Base-by-base conservation (phyloP, 2,113 vertebrate species). In the Apodemus speciosus region DNA sequence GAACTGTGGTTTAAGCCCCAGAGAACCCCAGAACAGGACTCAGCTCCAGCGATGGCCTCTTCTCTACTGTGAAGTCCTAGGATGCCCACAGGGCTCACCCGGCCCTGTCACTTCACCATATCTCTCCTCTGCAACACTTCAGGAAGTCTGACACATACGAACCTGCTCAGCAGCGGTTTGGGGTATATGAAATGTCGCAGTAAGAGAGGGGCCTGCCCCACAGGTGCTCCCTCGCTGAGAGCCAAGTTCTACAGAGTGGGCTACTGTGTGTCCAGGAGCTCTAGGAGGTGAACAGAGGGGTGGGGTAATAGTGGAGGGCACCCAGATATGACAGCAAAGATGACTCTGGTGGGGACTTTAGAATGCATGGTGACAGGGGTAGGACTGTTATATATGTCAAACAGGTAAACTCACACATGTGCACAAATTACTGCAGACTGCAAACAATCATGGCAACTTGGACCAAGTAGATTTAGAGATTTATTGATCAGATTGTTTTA, bases 401-500 rank as follows among this genome's bases (percentile, higher is more conserved):
- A 53, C 0, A 64, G 49, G 53, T 16, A n/a, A 89, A 16, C 53
- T 76, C 64, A 53, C 20, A n/a, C 27, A 84, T 3, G 11, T 11
- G 58, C 25, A 73, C 60, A 91, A 64, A 51, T 62, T n/a, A 95
- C 8, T 40, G 1, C 88, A 94, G 84, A 94, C 8, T 40, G 1
- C 90, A 94, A 84, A 95, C 88, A 95, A 86, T 93, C 53, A 88
- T 77, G 66, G 88, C 35, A 35, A 88, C 89, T 81, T 85, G 80
- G 87, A 46, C 56, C 92, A 85, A 76, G 66, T 35, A 72, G 77
- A 80, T 79, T 85, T 93, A 89, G 91, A 75, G 89, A 77, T 97
- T 97, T 97, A 95, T 97, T 94, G 91, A 87, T 85, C 86, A 83
- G 95, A 94, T 93, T 93, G 95, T 95, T 88, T 95, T 96, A 96